Evolutionary conservation across 2,113 vertebrate genomes (phyloP), one percentile per base, ranked within the genome.

Genomic region (Myotis davidii): DNA sequence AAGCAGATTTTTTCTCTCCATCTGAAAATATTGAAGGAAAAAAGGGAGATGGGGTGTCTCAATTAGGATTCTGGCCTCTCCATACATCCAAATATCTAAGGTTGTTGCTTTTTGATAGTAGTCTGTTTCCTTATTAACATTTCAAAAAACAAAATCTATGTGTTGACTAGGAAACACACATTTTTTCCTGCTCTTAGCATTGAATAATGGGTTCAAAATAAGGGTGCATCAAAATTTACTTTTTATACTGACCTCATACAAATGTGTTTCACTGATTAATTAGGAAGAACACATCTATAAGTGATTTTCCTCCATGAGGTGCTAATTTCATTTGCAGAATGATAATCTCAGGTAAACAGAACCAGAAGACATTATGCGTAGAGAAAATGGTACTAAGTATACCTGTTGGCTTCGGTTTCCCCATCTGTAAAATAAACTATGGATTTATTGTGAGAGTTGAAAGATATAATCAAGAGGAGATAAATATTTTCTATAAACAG

Each of bases 261-360:
- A 32, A 74, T 93, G 50, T 82, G 52, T 64, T 52, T 92, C 59
- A 29, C 52, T 82, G 65, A 87, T 76, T 86, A 85, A 92, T 10
- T 54, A 72, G 21, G 52, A 90, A 86, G 69, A 86, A 74, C n/a
- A 34, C 20, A 65, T 65, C 32, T 65, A 59, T 3, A 76, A 70
- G 45, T 67, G 21, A 72, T 81, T 85, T 88, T 73, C 27, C 20
- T 96, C 45, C 34, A 69, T 21, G 14, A 67, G 59, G 17, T 45
- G 37, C 9, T 78, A 45, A 67, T 45, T 90, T 85, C 73, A 90
- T 69, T 34, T 54, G 12, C 14, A 45, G 13, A 65, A 69, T 27
- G 42, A 52, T 34, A 83, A 23, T 69, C 50, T 50, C 14, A 25
- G 14, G 23, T 82, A 70, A 82, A 48, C 82, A 94, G 52, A 59